A percentile compares a stretch with the other conserved stretches of the same genome.
Conservation (phyloP, 2,113 vertebrate species). For the Callipepla squamata region DNA sequence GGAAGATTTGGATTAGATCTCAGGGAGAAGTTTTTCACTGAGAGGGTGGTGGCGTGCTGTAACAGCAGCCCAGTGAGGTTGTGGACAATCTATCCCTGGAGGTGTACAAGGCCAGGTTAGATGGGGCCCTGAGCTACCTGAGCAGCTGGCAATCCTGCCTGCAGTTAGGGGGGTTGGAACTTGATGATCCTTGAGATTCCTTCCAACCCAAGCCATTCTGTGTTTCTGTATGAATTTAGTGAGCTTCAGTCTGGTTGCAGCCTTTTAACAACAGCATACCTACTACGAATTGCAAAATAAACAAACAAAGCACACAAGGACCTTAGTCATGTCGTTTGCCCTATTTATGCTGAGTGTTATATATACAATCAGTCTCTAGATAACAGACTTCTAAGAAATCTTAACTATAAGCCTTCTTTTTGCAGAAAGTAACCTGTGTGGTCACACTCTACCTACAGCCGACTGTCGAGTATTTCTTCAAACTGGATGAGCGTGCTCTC, state of each 20-base stretch:
- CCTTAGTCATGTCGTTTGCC: background rate
- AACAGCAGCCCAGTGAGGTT: too few species aligned
- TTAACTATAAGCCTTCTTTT: background rate
- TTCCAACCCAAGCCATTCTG: too few species aligned
- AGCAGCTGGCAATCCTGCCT: too few species aligned
- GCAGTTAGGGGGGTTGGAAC: too few species aligned
- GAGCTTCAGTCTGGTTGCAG: background rate
- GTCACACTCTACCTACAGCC: background rate
- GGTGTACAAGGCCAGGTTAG: too few species aligned
- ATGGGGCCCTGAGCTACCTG: too few species aligned
- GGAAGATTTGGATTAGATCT: too few species aligned
- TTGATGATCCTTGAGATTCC: too few species aligned
- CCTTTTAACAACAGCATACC: background rate
- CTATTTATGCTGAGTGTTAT: background rate
- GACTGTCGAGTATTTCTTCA: background rate
- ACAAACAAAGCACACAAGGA: background rate
- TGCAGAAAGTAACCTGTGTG: background rate
- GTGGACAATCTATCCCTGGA: too few species aligned
- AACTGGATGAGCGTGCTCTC: background rate
- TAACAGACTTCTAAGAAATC: background rate
- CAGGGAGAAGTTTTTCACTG: too few species aligned
- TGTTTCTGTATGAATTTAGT: background rate
- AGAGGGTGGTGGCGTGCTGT: too few species aligned
- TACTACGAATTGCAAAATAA: background rate
- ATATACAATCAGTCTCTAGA: background rate